Evolutionary conservation across 2,797 vertebrate genomes (phyloP).

Genomic region (Halcyon leucocephala): DNA sequence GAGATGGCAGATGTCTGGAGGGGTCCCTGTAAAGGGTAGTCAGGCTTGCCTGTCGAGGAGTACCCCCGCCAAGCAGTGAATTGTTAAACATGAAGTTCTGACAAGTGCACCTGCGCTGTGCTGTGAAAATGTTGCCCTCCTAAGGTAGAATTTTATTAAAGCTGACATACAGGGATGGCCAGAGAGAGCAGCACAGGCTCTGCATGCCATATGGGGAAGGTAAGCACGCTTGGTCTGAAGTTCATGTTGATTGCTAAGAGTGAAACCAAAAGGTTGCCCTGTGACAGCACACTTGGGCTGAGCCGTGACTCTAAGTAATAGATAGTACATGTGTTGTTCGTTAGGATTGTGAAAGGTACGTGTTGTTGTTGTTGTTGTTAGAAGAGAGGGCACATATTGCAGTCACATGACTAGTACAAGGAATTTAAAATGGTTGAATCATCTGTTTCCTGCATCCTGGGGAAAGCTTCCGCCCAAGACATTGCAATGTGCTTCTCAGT

Average conservation of each 20-base stretch:
- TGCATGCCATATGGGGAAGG: not conserved
- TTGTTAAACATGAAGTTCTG: not conserved
- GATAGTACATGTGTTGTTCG: not conserved
- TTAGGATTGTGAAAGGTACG: slow-evolving; percentile 37
- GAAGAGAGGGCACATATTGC: slow-evolving; percentile 14
- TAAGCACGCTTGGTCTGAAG: not conserved
- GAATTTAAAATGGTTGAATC: slow-evolving; percentile 50
- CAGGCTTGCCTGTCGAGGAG: not conserved
- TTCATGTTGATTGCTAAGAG: fast-evolving
- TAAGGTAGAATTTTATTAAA: not conserved
- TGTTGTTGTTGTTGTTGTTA: slow-evolving; percentile 46
- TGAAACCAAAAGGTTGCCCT: not conserved
- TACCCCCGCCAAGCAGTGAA: not conserved
- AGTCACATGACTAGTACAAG: slow-evolving; percentile 34
- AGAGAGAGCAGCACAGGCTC: not conserved
- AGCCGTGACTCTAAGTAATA: not conserved
- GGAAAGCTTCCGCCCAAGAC: not conserved
- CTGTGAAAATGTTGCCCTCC: not conserved
- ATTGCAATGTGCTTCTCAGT: not conserved
- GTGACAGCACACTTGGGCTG: not conserved
- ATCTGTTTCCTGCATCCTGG: slow-evolving; percentile 11
- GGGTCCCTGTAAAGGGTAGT: not conserved
- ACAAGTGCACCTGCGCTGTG: fast-evolving
- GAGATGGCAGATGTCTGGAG: not conserved
- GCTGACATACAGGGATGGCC: not conserved